Percentiles rank a stretch among this genome's conserved stretches.
These are phyloP conservation scores for Bombus waltoni DNA, from an alignment of 1,140 invertebrate species.

Conservation along the genomic window DNA sequence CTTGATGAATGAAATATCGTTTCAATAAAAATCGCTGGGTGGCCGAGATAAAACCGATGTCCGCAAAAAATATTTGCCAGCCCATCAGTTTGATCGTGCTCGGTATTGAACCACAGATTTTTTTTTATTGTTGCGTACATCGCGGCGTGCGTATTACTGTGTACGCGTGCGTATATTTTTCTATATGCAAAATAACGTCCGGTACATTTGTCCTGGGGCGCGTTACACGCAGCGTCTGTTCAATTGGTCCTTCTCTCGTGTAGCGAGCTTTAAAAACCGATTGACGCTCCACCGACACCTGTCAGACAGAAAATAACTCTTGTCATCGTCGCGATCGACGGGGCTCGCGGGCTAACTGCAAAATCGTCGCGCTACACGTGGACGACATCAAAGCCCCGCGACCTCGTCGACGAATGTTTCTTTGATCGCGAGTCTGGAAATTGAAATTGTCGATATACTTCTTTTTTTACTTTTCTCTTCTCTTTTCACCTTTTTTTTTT, in stretches of 20 bases:
- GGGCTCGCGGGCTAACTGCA: constrained; percentile 37
- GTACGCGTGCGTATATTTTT: constrained; percentile 22
- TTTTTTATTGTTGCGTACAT: background rate
- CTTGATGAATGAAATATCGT: background rate
- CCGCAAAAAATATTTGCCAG: constrained; percentile 33
- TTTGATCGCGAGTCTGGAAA: constrained; percentile 24
- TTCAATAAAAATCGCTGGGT: background rate
- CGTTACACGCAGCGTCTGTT: constrained; percentile 57
- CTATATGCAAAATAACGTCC: constrained; percentile 52
- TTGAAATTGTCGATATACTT: background rate
- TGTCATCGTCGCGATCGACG: constrained; percentile 63
- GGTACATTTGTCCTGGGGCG: constrained; percentile 34
- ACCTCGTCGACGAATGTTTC: background rate
- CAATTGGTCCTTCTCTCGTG: constrained; percentile 58
- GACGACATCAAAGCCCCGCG: constrained; percentile 21
- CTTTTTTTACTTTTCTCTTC: background rate
- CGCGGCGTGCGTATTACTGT: too few relatives aligned
- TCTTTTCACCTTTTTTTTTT: background rate
- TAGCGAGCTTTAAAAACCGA: constrained; percentile 53
- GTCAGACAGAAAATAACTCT: constrained; percentile 67
- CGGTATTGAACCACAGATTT: constrained; percentile 16
- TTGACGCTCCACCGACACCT: constrained; percentile 63
- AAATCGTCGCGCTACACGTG: constrained; percentile 19
- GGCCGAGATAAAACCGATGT: constrained; percentile 8
- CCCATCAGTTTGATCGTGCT: constrained; percentile 14